Base-by-base conservation (phyloP, 2,888 invertebrate species). In the Euspilapteryx auroguttella region DNA sequence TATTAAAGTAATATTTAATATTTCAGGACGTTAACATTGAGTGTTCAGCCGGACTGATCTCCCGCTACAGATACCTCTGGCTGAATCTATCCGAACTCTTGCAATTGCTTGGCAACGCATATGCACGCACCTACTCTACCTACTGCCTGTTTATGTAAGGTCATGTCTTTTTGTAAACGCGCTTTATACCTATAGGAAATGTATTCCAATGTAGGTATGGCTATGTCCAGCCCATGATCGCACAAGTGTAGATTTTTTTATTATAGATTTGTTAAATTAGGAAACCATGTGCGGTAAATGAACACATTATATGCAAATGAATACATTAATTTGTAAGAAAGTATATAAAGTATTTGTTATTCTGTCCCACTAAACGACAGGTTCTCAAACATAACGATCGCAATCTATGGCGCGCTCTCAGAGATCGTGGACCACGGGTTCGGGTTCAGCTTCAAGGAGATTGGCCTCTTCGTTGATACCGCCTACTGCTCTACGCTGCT, bases 401-500 rank as follows among this genome's bases (percentile, higher is more conserved):
- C 83, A 0, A 78, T 83, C 3, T 85, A 85, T 48, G 85, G 84
- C 6, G 82, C 83, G 10, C 57, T 82, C 12, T 83, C 84, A 0
- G 84, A 85, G 54, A 79, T 85, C 24, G 77, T 85, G 9, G 85
- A 84, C 45, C 80, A 84, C 40, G 84, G 84, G 0, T 77, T 83
- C 36, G 69, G 65, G 9, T 80, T 84, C 42, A 81, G 80, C 21
- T 84, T 84, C 48, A 85, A 85, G 45, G 83, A 83, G 55, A 76
- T 83, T 41, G 85, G 85, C 0, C 55, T 85, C 8, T 55, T 85
- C 31, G 83, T 85, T 0, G 83, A 82, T 37, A 71, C 78, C 0
- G 55, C 73, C 1, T 85, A 85, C 42, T 85, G 84, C 39, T 73
- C 79, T 5, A 68, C 65, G 0, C 49, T 85, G 20, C 57, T 84